Evolutionary conservation across 2,888 invertebrate species (phyloP), one percentile per base, ranked within the genome.

Genomic region (Trisateles emortualis): DNA sequence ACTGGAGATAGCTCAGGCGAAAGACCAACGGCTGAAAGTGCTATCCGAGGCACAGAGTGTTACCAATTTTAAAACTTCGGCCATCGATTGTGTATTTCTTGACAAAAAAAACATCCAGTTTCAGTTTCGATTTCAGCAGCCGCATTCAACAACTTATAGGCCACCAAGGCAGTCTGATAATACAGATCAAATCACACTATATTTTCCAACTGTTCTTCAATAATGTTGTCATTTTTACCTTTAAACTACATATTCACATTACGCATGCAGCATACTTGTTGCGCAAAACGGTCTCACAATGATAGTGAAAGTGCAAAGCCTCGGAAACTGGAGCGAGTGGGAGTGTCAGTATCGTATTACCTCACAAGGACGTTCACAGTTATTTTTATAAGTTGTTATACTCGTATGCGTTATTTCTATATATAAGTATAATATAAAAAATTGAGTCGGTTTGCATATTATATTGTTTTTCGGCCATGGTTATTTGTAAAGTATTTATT

Each of bases 241-340:
- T 58, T 59, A 64, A 59, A 64, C 63, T 55, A 56, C 52, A 66
- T 66, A 59, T 10, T 14, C 33, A 32, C 64, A 69, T 64, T 59
- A 71, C 58, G 68, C 66, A 79, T 77, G 72, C 75, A 61, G 74
- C 72, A 61, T 64, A 66, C 67, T 53, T 44, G 71, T 90, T 90
- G 83, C 84, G 87, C 79, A 88, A 88, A 77, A 71, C 69, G 70
- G 69, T 80, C 79, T 79, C 69, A 87, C 88, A 90, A 88, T 88
- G 86, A 85, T 86, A 87, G 91, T 91, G 91, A 92, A 92, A 91
- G 92, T 90, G 77, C 70, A 74, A 78, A 76, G 76, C 78, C 65
- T 72, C 61, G 65, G 68, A 83, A 88, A 87, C 86, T 88, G 88
- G 88, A 88, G 84, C 89, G 68, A 83, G 80, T 84, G 81, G 86